Evolutionary conservation across 1,140 invertebrate genomes (phyloP).

Genomic region (Lepeophtheirus salmonis): DNA sequence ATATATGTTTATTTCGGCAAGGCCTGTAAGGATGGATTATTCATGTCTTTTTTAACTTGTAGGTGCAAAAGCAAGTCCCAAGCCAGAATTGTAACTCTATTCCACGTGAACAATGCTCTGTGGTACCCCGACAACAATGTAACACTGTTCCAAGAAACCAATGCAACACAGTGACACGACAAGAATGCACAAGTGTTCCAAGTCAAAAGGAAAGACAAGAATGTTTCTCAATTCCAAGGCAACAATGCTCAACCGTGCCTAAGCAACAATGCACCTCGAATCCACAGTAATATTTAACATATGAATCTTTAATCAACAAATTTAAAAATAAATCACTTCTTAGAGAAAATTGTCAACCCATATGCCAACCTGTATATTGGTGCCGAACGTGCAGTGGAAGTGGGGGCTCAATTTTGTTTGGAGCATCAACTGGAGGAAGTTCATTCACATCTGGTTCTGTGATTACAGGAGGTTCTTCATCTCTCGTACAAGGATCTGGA

Average conservation of each 20-base stretch:
- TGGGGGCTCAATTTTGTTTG: too few relatives aligned
- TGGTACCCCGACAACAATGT: conserved; percentile 8
- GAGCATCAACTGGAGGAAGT: too few relatives aligned
- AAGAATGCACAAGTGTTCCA: conserved; percentile 13
- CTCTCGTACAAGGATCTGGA: not conserved
- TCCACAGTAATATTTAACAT: conserved; percentile 3
- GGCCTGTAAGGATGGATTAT: too few relatives aligned
- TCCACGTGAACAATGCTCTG: not conserved
- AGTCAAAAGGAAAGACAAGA: conserved; percentile 12
- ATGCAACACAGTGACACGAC: conserved; percentile 5
- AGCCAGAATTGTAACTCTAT: conserved; percentile 7
- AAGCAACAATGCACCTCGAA: conserved; percentile 6
- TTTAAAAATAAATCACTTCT: not conserved
- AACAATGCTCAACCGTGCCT: conserved; percentile 11
- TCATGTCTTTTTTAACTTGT: not conserved
- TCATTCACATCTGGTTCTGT: not conserved
- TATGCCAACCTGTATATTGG: conserved; percentile 13
- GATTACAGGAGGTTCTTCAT: not conserved
- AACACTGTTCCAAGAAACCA: conserved; percentile 13
- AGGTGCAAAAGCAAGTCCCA: conserved; percentile 4
- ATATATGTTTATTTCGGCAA: too few relatives aligned
- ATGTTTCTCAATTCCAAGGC: conserved; percentile 13
- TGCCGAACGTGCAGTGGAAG: not conserved
- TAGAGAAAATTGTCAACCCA: not conserved
- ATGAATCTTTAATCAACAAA: not conserved